Base-by-base conservation (phyloP, 2,888 invertebrate genomes). In the Calliopum simillimum region DNA sequence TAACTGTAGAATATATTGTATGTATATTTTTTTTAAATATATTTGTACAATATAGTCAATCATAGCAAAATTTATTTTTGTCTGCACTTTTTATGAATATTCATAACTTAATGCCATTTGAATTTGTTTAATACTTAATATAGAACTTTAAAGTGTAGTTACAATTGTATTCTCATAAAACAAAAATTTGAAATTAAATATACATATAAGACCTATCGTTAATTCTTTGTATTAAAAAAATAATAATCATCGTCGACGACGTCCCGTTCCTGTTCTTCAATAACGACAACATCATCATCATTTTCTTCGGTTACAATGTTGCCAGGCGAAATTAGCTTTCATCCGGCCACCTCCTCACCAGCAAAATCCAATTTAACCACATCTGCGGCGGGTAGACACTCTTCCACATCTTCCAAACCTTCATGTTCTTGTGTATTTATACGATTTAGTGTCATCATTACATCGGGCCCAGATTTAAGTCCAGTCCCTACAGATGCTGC, bases 401-500 rank as follows among this genome's bases (percentile, higher is more conserved):
- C 93, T 92, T 83, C 81, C 14, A 94, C 94, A 85, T 96, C 96
- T 69, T 95, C 95, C 8, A 53, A 47, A 6, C 46, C 61, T 86
- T 96, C 96, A 59, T 74, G 73, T 85, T 96, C 96, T 44, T 94
- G 92, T 1, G 96, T 96, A 88, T 97, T 97, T 68, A 97, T 87
- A 91, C 97, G 96, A 82, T 97, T 97, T 3, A 97, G 87, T 2
- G 97, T 96, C 71, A 96, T 94, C 72, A 84, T 84, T 13, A 84
- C 89, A 73, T 84, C 84, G 5, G 85, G 83, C 0, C 82, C 83
- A 43, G 81, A 82, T 67, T 83, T 83, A 0, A 83, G 75, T 1
- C 79, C 80, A 13, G 61, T 49, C 14, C 44, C 14, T 11, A 33
- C 19, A 21, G 44, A 5, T 49, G 47, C 47, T 8, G 23, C 19